A percentile compares a stretch with the other conserved stretches of the same genome.
Conservation (phyloP, 2,888 invertebrate genomes). For the Drosophila recens region DNA sequence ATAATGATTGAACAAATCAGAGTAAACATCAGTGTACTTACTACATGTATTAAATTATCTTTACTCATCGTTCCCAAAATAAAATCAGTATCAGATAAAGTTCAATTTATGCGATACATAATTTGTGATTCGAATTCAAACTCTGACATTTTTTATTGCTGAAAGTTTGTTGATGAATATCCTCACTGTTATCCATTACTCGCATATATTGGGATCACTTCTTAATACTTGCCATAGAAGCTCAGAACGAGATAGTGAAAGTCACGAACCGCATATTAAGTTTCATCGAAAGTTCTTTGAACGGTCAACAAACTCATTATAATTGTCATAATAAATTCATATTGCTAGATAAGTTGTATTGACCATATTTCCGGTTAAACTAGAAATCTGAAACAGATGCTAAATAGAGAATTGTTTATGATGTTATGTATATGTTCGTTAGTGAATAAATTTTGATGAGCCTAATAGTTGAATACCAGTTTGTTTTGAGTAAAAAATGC, state of each 20-base stretch:
- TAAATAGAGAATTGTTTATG: neutral
- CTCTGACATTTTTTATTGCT: neutral
- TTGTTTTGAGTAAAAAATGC: neutral
- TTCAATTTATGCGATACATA: no score
- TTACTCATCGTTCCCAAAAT: no score
- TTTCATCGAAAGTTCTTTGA: constrained; percentile 2
- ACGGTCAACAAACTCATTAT: constrained; percentile 34
- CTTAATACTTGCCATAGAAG: neutral
- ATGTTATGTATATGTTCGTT: neutral
- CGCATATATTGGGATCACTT: no score
- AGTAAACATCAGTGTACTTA: no score
- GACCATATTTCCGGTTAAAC: constrained; percentile 16
- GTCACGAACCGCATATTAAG: neutral
- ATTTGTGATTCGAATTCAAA: neutral
- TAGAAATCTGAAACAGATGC: neutral
- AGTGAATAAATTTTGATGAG: neutral
- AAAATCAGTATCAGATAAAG: no score
- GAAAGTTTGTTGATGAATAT: neutral
- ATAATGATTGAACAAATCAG: no score
- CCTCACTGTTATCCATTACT: no score
- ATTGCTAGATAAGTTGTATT: constrained; percentile 1
- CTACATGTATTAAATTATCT: no score
- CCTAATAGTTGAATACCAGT: neutral
- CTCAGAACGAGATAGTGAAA: neutral
- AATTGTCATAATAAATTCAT: neutral